These are phyloP conservation scores for Drosophila robusta DNA, from an alignment of 2,888 invertebrate genomes.

Conservation along the genomic window DNA sequence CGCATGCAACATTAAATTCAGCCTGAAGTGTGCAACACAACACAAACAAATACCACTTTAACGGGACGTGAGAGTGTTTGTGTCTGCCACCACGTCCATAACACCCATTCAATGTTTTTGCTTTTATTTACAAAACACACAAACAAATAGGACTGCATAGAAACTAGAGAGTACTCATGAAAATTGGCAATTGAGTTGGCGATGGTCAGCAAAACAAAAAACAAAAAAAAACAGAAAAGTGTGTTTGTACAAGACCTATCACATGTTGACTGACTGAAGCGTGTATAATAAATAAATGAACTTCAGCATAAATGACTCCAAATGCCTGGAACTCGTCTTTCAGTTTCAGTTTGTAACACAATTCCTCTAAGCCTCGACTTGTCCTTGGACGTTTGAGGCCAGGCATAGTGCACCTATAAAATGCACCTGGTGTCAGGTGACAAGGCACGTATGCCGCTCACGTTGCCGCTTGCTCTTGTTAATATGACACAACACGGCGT, in stretches of 20 bases:
- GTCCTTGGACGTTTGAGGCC: background rate
- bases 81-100: background rate
- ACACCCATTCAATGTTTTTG: slow-evolving; percentile 1
- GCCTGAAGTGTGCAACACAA: slow-evolving; percentile 13
- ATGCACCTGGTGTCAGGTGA: slow-evolving; percentile 26
- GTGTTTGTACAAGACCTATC: too few relatives aligned
- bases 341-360: background rate
- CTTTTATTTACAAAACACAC: background rate
- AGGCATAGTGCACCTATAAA: slow-evolving; percentile 2
- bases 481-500: slow-evolving; percentile 35
- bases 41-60: slow-evolving; percentile 32
- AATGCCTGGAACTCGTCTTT: too few relatives aligned
- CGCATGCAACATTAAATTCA: slow-evolving; percentile 31
- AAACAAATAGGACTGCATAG: background rate
- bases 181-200: background rate
- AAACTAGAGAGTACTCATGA: background rate
- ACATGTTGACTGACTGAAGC: too few relatives aligned
- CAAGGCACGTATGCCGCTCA: slow-evolving; percentile 13
- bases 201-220: background rate
- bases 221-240: background rate
- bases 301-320: background rate
- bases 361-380: background rate
- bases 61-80: slow-evolving; percentile 6
- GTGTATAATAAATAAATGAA: background rate
- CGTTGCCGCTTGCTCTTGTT: slow-evolving; percentile 14